Evolutionary conservation across 2,888 invertebrate genomes (phyloP).

Genomic region (Leuctra nigra): DNA sequence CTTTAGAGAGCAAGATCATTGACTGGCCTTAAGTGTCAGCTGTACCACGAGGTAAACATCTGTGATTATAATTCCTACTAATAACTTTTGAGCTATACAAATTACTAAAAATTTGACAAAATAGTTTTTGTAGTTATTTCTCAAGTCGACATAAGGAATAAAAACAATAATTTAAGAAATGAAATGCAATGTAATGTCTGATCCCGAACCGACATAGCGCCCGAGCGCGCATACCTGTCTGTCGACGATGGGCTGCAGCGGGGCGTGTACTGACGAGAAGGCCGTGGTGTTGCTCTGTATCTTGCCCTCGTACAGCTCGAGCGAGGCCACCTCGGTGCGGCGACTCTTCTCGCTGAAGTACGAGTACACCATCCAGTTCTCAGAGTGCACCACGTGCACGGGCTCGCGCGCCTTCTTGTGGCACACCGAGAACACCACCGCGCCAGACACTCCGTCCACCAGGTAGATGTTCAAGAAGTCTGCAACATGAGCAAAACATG

Average conservation of each 20-base stretch:
- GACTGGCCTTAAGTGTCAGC: no score
- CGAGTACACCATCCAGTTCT: constrained; percentile 93
- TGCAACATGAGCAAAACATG: constrained; percentile 36
- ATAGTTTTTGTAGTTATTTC: no score
- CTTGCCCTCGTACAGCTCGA: constrained; percentile 94
- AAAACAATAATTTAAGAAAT: no score
- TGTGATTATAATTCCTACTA: no score
- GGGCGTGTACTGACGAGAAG: constrained; percentile 78
- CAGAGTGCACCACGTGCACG: constrained; percentile 85
- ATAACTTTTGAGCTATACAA: no score
- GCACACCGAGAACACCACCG: constrained; percentile 72
- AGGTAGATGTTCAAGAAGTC: constrained; percentile 78
- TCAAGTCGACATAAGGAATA: no score
- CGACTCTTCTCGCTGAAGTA: constrained; percentile 92
- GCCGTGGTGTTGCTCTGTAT: constrained; percentile 73
- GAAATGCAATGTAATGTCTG: no score
- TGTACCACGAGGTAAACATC: no score
- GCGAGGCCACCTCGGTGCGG: constrained; percentile 82
- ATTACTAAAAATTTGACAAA: no score
- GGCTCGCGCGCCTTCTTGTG: constrained; percentile 82
- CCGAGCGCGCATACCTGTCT: constrained; percentile 81
- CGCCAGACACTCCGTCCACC: constrained; percentile 87
- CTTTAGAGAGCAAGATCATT: no score
- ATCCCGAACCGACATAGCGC: no score
- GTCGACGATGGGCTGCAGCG: constrained; percentile 67